Base-by-base conservation (phyloP, 1,140 invertebrate species). In the Drosophila pallidifrons region DNA sequence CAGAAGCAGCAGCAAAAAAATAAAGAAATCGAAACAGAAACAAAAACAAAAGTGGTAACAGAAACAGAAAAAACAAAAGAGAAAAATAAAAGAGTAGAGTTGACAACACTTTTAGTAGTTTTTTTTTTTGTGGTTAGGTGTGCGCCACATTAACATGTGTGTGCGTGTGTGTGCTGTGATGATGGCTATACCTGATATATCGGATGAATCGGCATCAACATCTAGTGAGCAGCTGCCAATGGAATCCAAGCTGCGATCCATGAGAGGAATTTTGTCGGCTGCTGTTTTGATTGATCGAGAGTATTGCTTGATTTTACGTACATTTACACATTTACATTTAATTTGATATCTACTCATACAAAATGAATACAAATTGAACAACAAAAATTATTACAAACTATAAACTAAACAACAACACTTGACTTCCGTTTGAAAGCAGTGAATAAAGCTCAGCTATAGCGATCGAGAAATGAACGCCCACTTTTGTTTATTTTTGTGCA, bases 171-270 rank as follows among this genome's bases (percentile, higher is more conserved):
- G 41, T 45, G 51, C 20, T 20, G 7, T 60, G 30, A 15, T 47
- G 45, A 46, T 49, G 16, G 61, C 46, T 49, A 75, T 95, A 96
- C 96, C 96, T 96, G 96, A 96, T 92, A 95, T 95, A 91, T 96
- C 96, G 86, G 96, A 96, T 74, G 95, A 95, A 91, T 95, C 95
- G 38, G 95, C 95, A 87, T 97, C 96, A 91, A 96, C 95, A 93
- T 97, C 96, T 80, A 97, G 93, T 32, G 96, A 97, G 93, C 96
- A 97, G 92, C 96, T 96, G 69, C 96, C 96, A 75, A 97, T 97
- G 3, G 95, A 95, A 81, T 95, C 95, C 81, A 95, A 94, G 10
- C 95, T 95, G 80, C 94, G 94, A 93, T 95, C 95, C 95, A 95
- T 95, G 59, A 38, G 75, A 67, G 70, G 67, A 71, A 63, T 30